Evolutionary conservation across 2,888 invertebrate genomes (phyloP), one percentile per base, ranked within the genome.

Genomic region (Lepidochrysops patricia): DNA sequence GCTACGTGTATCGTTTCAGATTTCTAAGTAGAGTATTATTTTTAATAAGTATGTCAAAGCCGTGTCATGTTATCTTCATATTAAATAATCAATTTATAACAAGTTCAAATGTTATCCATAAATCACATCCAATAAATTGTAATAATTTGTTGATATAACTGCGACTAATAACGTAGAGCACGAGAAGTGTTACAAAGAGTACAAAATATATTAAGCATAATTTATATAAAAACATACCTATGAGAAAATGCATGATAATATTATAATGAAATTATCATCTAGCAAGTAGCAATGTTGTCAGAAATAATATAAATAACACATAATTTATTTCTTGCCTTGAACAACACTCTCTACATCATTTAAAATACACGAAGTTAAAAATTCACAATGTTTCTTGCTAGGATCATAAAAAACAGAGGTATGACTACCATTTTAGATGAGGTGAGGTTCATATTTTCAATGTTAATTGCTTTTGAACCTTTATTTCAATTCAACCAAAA

Each of bases 41-140:
- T 54, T 54, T 61, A 13, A 61, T 70, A 83, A 76, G 70, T 79
- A 66, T 81, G 81, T 80, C 81, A 82, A 82, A 83, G 78, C 70
- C 79, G 73, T 73, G 72, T 71, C 71, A 70, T 68, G 71, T 69
- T 75, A 77, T 80, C 76, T 72, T 68, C 70, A 72, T 69, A 70
- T 67, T 71, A 68, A 68, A 29, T 57, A 57, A 61, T 66, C 58
- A 65, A 74, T 75, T 75, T 73, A 79, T 73, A 68, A 67, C 64
- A 64, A 70, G 71, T 70, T 69, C 76, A 76, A 82, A 79, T 75
- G 79, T 79, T 75, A 68, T 65, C 68, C 69, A 65, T 68, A 71
- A 77, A 76, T 76, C 70, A 69, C 68, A 74, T 67, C 70, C 71
- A 68, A 70, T 73, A 62, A 64, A 76, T 58, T 64, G 37, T 63